Conservation (phyloP, 1,140 invertebrate species). For the Caenorhabditis latens region DNA sequence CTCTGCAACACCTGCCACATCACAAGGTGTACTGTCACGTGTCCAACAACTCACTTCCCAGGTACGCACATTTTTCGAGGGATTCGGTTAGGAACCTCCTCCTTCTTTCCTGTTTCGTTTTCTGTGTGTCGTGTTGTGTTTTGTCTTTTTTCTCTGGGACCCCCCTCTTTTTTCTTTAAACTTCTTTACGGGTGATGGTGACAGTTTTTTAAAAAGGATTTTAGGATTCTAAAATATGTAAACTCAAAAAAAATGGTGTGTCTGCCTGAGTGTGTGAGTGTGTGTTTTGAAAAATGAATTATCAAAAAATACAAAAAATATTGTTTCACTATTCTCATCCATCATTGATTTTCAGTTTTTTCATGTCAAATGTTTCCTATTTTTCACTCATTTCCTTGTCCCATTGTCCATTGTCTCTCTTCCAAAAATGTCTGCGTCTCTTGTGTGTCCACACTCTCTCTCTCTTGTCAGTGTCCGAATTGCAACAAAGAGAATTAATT, state of each 20-base stretch:
- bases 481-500: slow-evolving; percentile 38
- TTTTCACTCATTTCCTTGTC: background rate
- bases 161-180: background rate
- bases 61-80: slow-evolving; percentile 62
- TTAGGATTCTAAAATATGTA: background rate
- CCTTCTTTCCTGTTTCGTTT: background rate
- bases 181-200: slow-evolving; percentile 2
- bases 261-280: slow-evolving; percentile 33
- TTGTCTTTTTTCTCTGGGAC: background rate
- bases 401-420: background rate
- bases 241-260: background rate
- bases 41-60: slow-evolving; percentile 62
- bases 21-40: slow-evolving; percentile 53
- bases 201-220: background rate
- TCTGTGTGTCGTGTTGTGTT: slow-evolving; percentile 21
- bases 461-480: background rate
- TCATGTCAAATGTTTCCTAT: background rate
- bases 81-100: slow-evolving; percentile 51
- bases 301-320: background rate
- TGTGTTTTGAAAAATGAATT: slow-evolving; percentile 18
- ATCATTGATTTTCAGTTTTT: background rate
- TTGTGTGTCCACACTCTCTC: background rate
- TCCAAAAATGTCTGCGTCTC: background rate
- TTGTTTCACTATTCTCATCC: background rate
- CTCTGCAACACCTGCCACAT: slow-evolving; percentile 49